Percentiles rank a stretch among this genome's conserved stretches.
These are phyloP conservation scores for Champsocephalus gunnari DNA, from an alignment of 2,797 vertebrate genomes.

Conservation along the genomic window DNA sequence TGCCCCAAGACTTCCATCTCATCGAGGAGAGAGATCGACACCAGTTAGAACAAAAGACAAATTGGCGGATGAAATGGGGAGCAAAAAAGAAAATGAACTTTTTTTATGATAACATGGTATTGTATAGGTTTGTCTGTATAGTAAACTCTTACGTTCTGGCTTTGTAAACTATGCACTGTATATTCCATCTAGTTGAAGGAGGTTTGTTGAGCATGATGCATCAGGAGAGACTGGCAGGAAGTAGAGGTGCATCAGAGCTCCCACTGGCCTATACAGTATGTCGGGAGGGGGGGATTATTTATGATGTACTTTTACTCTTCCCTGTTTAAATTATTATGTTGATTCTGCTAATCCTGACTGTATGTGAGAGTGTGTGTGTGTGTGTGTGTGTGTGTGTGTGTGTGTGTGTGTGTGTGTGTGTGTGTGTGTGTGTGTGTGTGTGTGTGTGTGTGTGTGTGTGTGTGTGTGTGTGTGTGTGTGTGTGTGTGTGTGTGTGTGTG, in stretches of 20 bases:
- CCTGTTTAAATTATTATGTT: slow-evolving; percentile 63
- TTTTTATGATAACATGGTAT: slow-evolving; percentile 56
- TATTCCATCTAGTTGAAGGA: slow-evolving; percentile 80
- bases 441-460: slow-evolving; percentile 23
- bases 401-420: slow-evolving; percentile 23
- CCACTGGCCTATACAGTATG: slow-evolving; percentile 40
- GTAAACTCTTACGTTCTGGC: slow-evolving; percentile 79
- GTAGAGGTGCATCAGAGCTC: slow-evolving; percentile 43
- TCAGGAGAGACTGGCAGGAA: slow-evolving; percentile 49
- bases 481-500: slow-evolving; percentile 23
- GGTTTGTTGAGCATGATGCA: slow-evolving; percentile 80
- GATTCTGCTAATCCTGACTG: slow-evolving; percentile 47
- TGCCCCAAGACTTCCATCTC: slow-evolving; percentile 53
- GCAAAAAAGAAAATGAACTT: slow-evolving; percentile 36
- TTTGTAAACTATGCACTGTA: slow-evolving; percentile 91
- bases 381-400: slow-evolving; percentile 21
- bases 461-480: slow-evolving; percentile 23
- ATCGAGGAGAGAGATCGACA: slow-evolving; percentile 69
- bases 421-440: slow-evolving; percentile 23
- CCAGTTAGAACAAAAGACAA: slow-evolving; percentile 66
- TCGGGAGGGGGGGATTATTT: slow-evolving; percentile 28
- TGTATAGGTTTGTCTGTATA: slow-evolving; percentile 79
- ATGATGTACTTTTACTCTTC: slow-evolving; percentile 63
- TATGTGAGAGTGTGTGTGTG: slow-evolving; percentile 6
- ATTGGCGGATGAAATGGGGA: slow-evolving; percentile 12